phyloP scores from a whole-genome alignment of 2,113 vertebrate genomes.

The Pandion haliaetus region DNA sequence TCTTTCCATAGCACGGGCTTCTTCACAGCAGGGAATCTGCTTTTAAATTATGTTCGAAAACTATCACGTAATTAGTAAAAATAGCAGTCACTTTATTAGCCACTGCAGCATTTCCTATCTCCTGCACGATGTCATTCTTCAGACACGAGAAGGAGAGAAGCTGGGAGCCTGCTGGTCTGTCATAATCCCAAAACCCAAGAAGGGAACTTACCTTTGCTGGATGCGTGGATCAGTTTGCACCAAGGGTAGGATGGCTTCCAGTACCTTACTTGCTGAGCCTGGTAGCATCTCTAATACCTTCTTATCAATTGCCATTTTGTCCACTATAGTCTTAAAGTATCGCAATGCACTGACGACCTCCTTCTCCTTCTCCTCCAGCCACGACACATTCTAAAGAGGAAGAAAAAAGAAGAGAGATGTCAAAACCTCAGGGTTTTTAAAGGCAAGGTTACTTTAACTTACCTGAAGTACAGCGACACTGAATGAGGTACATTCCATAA shows the following conservation, averaged over 20 bases:
- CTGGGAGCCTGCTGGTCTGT: not conserved
- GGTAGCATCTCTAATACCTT: conserved; percentile 98
- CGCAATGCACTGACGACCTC: conserved; percentile 95
- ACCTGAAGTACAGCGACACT: not conserved
- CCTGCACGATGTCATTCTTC: accelerated
- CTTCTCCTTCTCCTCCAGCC: conserved; percentile 95
- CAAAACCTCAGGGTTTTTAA: not conserved
- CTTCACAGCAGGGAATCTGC: not conserved
- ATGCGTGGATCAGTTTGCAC: conserved; percentile 88
- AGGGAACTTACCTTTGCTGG: conserved; percentile 86
- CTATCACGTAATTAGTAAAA: not conserved
- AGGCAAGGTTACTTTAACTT: not conserved
- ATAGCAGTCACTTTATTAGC: not conserved
- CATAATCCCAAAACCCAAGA: not conserved
- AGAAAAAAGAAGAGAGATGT: not conserved
- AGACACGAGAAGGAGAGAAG: not conserved
- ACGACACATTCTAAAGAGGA: conserved; percentile 84
- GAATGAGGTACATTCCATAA: not conserved
- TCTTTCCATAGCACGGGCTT: not conserved
- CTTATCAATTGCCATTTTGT: conserved; percentile 97
- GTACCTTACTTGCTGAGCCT: conserved; percentile 93
- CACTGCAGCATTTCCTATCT: not conserved
- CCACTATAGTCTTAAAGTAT: conserved; percentile 98
- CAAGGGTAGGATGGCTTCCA: conserved; percentile 93
- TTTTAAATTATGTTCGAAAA: not conserved